Percentiles rank a stretch among this genome's conserved stretches.
Evolutionary conservation across 2,113 vertebrate genomes (phyloP).

Genomic region (Anarrhichthys ocellatus): DNA sequence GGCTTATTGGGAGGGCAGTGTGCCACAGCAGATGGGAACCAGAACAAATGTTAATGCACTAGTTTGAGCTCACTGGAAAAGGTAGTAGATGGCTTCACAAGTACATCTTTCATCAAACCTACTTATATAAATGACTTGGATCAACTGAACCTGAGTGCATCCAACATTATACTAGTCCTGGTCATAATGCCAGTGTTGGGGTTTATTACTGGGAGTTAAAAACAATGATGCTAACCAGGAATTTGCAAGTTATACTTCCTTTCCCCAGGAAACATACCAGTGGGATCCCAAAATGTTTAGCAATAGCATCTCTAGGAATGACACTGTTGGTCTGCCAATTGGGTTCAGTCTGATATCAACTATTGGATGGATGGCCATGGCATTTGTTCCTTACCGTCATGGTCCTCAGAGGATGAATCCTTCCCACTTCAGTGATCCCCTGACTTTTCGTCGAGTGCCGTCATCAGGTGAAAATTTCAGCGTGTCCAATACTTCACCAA

Average conservation of each 20-base stretch:
- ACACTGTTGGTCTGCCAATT: background rate
- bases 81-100: background rate
- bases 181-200: background rate
- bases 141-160: background rate
- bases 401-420: background rate
- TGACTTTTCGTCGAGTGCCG: background rate
- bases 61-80: background rate
- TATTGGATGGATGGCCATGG: background rate
- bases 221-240: background rate
- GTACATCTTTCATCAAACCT: background rate
- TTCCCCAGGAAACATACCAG: background rate
- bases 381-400: background rate
- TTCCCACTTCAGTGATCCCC: background rate
- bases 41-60: background rate
- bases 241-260: background rate
- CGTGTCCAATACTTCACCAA: too few relatives aligned
- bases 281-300: background rate
- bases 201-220: background rate
- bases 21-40: background rate
- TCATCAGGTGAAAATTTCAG: background rate
- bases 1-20: constrained; percentile 12
- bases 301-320: background rate
- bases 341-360: background rate
- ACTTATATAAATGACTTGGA: background rate
- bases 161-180: background rate